Evolutionary conservation across 2,113 vertebrate genomes (phyloP), one percentile per base, ranked within the genome.

Genomic region (Hippopotamus amphibius): DNA sequence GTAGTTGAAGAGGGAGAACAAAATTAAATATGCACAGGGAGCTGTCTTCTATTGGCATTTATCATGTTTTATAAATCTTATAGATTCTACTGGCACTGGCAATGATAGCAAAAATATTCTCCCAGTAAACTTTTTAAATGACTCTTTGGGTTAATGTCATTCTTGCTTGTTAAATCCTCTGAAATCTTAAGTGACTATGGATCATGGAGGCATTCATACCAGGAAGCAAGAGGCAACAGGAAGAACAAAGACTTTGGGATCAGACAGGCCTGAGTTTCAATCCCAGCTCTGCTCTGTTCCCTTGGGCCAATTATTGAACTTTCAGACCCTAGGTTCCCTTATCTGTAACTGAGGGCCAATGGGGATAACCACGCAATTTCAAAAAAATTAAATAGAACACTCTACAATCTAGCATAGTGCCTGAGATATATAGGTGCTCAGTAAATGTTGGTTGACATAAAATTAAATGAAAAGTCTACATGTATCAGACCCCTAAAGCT

Each of bases 401-500:
- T 21, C n/a, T 68, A 57, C 33, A 43, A 22, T 48, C 24, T 50
- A 74, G 17, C 21, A 41, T 30, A 89, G 48, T n/a, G 2, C 55
- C 57, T 90, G 37, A 72, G 53, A 77, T 19, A 48, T 33, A 63
- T 14, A 28, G 37, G 17, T 72, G 15, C 15, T 65, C 61, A 93
- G 4, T 66, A 95, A 94, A 1, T 80, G 4, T 37, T 63, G 6
- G 69, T 21, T 91, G 72, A 87, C 87, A 94, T n/a, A 96, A 88
- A 93, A 90, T 57, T 16, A 86, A 96, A 61, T 68, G 43, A 68
- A 80, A 95, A 92, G 69, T 48, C 71, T 71, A 14, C 26, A 17
- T 53, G 43, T 43, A 53, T 65, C 46, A 79, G n/a, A 33, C 5
- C 5, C 48, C 53, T 41, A 89, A 72, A 76, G 1, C 2, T 14